These are phyloP conservation scores for Gonatopus flavifemur DNA, from an alignment of 1,140 invertebrate species.

Conservation along the genomic window DNA sequence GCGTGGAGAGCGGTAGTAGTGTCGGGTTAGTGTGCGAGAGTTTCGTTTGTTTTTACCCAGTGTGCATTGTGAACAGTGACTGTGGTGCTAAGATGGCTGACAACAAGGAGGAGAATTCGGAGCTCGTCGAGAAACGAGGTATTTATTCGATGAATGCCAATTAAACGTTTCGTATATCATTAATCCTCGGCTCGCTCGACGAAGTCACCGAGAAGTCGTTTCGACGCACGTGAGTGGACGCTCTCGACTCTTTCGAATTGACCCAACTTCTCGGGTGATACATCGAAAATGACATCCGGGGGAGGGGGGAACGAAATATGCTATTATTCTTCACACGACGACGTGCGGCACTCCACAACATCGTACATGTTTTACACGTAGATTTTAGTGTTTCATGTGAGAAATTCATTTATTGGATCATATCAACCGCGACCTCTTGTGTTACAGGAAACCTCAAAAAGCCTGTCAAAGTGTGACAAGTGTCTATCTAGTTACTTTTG, in stretches of 20 bases:
- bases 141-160: constrained; percentile 37
- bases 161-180: constrained; percentile 2
- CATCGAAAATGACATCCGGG: no score
- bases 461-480: constrained; percentile 11
- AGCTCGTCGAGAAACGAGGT: constrained; percentile 62
- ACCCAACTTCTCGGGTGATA: no score
- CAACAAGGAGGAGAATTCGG: constrained; percentile 62
- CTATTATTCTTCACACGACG: no score
- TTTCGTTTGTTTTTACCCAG: constrained; percentile 54
- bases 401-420: no score
- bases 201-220: constrained; percentile 5
- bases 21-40: constrained; percentile 18
- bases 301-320: no score
- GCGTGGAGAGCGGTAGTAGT: constrained; percentile 24
- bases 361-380: no score
- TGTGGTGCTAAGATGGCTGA: constrained; percentile 66
- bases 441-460: neutral
- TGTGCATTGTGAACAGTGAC: constrained; percentile 56
- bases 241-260: neutral
- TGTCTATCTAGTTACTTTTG: constrained; percentile 19
- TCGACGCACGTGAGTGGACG: constrained; percentile 12
- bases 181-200: neutral
- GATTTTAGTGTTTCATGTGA: no score
- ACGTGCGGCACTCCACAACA: no score
- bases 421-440: no score